Conservation (phyloP, 1,140 invertebrate genomes). For the Diplogasteroides magnus region DNA sequence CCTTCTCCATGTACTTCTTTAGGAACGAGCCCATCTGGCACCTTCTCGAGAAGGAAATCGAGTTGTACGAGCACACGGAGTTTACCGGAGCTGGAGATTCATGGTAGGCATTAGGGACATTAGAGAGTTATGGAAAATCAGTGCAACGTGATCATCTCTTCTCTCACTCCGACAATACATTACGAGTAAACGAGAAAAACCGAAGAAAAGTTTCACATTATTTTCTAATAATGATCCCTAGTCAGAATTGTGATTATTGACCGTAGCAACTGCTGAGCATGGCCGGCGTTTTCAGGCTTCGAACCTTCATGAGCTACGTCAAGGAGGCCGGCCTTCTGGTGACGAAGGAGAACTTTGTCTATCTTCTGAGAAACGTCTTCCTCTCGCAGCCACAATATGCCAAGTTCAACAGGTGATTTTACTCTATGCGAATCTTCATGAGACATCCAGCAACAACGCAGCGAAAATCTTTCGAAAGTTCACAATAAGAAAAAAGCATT, state of each 20-base stretch:
- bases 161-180: no score
- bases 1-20: constrained; percentile 34
- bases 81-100: constrained; percentile 70
- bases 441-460: not conserved
- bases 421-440: constrained; percentile 1
- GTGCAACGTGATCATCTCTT: no score
- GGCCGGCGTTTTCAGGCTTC: constrained; percentile 77
- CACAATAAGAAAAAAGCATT: no score
- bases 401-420: constrained; percentile 43
- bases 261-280: no score
- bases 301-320: constrained; percentile 75
- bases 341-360: constrained; percentile 45
- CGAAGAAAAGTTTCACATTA: no score
- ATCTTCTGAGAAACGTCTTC: constrained; percentile 42
- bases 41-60: constrained; percentile 48
- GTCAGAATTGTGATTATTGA: no score
- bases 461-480: no score
- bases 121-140: no score
- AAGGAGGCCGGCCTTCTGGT: constrained; percentile 70
- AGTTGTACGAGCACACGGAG: constrained; percentile 50
- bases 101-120: no score
- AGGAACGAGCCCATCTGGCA: constrained; percentile 42
- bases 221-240: no score
- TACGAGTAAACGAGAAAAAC: no score
- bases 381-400: constrained; percentile 41